Evolutionary conservation across 2,888 invertebrate species (phyloP), one percentile per base, ranked within the genome.

Genomic region (Pyrocoelia pectoralis): DNA sequence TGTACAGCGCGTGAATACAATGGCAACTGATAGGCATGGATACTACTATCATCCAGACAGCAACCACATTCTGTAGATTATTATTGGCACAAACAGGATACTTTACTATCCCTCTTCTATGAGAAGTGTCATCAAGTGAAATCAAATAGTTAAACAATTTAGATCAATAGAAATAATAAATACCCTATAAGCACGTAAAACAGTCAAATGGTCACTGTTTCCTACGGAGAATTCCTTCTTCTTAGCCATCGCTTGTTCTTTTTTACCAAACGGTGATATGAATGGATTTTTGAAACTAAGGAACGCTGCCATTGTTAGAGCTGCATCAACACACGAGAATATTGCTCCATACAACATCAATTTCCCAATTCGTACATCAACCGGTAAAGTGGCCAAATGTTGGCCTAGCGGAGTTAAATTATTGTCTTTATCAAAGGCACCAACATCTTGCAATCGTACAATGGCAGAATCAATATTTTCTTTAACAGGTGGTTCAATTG

Each of bases 311-410:
- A 98, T 93, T 1, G 96, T 97, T 1, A 97, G 83, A 0, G 96
- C 91, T 0, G 97, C 94, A 82, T 97, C 95, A 28, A 97, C 86
- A 77, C 97, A 97, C 70, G 92, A 91, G 78, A 98, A 93, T 65
- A 97, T 93, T 9, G 97, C 92, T 0, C 97, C 95, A 73, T 93
- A 94, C 5, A 98, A 80, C 85, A 98, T 92, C 68, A 97, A 85
- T 77, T 97, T 95, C n/a, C 95, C 96, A 71, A 96, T 91, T 70
- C 94, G 85, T 1, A 93, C 93, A 76, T 97, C 97, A 0, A 98
- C 92, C 0, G 97, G 97, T 59, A 98, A 80, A 0, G 93, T 90
- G 0, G 95, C 91, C 54, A 97, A 83, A 80, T 97, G 95, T 68
- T 91, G 89, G 0, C 97, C 97, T 4, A 97, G 81, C 0, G 95